Percentiles rank a stretch among this genome's conserved stretches.
Conservation (phyloP, 2,113 vertebrate genomes). For the Danionella cerebrum region DNA sequence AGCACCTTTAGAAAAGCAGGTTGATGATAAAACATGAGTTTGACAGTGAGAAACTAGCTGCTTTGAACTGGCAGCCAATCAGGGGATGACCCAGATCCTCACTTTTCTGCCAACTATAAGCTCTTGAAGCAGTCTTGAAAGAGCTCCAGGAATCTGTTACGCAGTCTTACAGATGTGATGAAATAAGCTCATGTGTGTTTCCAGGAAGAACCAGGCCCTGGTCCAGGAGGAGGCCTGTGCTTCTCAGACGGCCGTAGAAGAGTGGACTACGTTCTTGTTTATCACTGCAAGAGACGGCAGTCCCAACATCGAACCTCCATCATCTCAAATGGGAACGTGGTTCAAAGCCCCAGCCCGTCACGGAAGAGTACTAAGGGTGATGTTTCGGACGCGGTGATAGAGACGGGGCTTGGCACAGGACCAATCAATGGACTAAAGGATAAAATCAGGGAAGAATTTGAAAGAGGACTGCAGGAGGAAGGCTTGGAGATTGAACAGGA, state of each 20-base stretch:
- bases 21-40: neutral
- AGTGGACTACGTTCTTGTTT: slow-evolving; percentile 87
- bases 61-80: slow-evolving; percentile 9
- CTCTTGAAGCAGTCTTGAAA: neutral
- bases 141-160: neutral
- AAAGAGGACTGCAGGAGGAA: slow-evolving; percentile 73
- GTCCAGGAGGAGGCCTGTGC: slow-evolving; percentile 52
- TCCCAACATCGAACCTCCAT: slow-evolving; percentile 51
- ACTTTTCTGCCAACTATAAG: neutral
- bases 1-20: neutral
- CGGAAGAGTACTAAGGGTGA: slow-evolving; percentile 24
- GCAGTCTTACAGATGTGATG: slow-evolving; percentile 16
- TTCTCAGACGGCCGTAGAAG: slow-evolving; percentile 83
- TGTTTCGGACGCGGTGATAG: slow-evolving; percentile 41
- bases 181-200: slow-evolving; percentile 1
- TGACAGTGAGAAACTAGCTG: neutral
- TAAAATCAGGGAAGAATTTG: slow-evolving; percentile 84
- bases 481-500: slow-evolving; percentile 89
- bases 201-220: slow-evolving; percentile 19
- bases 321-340: slow-evolving; percentile 69
- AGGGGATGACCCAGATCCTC: slow-evolving; percentile 13
- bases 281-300: slow-evolving; percentile 75
- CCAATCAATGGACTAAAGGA: slow-evolving; percentile 72
- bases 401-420: slow-evolving; percentile 52
- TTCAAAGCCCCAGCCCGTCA: slow-evolving; percentile 25